phyloP scores from a whole-genome alignment of 2,888 invertebrate genomes.

The Eilema griseolum region DNA sequence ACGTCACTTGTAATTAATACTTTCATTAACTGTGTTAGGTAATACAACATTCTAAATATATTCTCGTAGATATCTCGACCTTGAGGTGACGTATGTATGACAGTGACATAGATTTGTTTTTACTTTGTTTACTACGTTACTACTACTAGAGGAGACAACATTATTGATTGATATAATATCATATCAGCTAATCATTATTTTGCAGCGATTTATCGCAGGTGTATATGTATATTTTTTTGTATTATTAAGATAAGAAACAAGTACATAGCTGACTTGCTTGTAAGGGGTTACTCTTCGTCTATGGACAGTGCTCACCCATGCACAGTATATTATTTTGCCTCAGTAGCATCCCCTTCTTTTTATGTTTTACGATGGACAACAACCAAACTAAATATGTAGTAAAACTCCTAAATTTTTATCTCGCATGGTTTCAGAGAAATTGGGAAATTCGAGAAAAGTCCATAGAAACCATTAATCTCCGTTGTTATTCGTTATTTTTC shows the following conservation, averaged over 20 bases:
- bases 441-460: too few relatives aligned
- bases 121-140: not conserved
- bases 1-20: not conserved
- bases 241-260: not conserved
- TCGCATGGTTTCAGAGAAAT: too few relatives aligned
- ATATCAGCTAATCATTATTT: not conserved
- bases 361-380: too few relatives aligned
- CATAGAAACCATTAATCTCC: too few relatives aligned
- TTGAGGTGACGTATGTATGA: not conserved
- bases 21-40: not conserved
- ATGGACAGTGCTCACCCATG: too few relatives aligned
- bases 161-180: not conserved
- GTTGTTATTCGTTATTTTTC: too few relatives aligned
- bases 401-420: too few relatives aligned
- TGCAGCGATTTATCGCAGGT: slow-evolving; percentile 2
- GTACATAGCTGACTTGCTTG: not conserved
- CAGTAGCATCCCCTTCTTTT: too few relatives aligned
- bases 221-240: not conserved
- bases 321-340: too few relatives aligned
- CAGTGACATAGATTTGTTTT: not conserved
- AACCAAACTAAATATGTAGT: too few relatives aligned
- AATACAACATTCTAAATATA: not conserved
- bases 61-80: not conserved
- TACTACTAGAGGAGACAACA: not conserved
- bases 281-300: too few relatives aligned